phyloP scores from a whole-genome alignment of 2,113 vertebrate genomes.

The Cololabis saira region DNA sequence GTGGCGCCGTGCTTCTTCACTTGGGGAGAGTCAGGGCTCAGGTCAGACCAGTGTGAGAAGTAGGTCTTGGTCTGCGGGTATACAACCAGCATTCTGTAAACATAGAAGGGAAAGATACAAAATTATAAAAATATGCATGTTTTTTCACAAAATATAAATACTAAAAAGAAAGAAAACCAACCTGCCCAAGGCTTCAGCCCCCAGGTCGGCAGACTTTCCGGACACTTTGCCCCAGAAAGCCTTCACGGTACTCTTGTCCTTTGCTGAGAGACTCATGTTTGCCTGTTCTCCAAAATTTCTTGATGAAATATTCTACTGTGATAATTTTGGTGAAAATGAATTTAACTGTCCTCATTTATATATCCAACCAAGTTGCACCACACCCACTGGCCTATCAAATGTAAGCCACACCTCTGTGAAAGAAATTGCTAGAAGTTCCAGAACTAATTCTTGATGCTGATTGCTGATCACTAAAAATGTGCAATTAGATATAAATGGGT shows the following conservation, averaged over 20 bases:
- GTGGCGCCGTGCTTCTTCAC: constrained; percentile 80
- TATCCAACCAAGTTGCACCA: constrained; percentile 24
- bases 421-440: constrained; percentile 8
- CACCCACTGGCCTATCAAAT: constrained; percentile 19
- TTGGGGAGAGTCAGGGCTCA: constrained; percentile 14
- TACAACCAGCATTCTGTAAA: constrained; percentile 70
- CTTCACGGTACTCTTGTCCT: constrained; percentile 69
- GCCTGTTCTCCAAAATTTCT: background rate
- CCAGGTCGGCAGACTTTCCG: constrained; percentile 1
- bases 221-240: constrained; percentile 66
- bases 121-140: background rate
- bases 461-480: constrained; percentile 4
- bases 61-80: constrained; percentile 69
- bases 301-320: background rate
- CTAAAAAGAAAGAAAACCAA: constrained; percentile 1
- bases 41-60: constrained; percentile 77
- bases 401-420: constrained; percentile 18
- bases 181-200: constrained; percentile 72
- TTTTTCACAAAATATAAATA: background rate
- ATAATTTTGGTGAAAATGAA: background rate
- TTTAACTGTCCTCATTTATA: constrained; percentile 26
- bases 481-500: constrained; percentile 37
- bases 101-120: background rate
- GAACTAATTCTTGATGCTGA: background rate
- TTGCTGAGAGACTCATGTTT: constrained; percentile 76